Base-by-base conservation (phyloP, 2,888 invertebrate species). In the Luperina nickerlii region DNA sequence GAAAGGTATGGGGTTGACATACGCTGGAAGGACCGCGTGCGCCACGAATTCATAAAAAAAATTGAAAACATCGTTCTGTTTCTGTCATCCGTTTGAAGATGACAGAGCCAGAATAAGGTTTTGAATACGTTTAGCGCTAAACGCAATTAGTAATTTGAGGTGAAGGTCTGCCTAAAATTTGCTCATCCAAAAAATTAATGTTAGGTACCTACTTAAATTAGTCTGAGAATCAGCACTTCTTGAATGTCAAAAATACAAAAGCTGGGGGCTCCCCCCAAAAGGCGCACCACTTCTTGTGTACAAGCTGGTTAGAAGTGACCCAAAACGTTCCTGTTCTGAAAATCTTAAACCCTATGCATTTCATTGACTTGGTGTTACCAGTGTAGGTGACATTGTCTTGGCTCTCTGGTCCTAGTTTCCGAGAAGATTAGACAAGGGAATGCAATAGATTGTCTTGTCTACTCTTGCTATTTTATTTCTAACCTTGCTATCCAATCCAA, bases 391-490 rank as follows among this genome's bases (percentile, higher is more conserved):
- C 69, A 24, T 45, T 66, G 62, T 78, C 60, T 68, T 86, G 67
- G 32, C 68, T 65, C 42, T 84, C 67, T 68, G 74, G 51, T 74
- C 76, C 86, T 85, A 85, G 82, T 65, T 24, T 63, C 72, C 38
- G 8, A 62, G 48, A 76, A 86, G 78, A 82, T 73, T 67, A 8
- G 78, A 63, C 69, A 73, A 75, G 76, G 27, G 1, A 76, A 62
- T 48, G 24, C 2, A 38, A 76, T 48, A 76, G 77, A 27, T 48
- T 51, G 6, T 54, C 45, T 82, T 74, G 75, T 82, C 74, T 68
- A 1, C 8, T 82, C 79, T 76, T 9, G 67, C 79, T 82, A 68
- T 74, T 71, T 81, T 62, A 51, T 78, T 86, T 79, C 13, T 81
- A 72, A 78, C 75, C 63, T 83, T 68, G 62, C 75, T 70, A 51